Percentiles rank a stretch among this genome's conserved stretches.
These are phyloP conservation scores for Drymodes brunneopygia DNA, from an alignment of 2,113 vertebrate species.

Conservation along the genomic window DNA sequence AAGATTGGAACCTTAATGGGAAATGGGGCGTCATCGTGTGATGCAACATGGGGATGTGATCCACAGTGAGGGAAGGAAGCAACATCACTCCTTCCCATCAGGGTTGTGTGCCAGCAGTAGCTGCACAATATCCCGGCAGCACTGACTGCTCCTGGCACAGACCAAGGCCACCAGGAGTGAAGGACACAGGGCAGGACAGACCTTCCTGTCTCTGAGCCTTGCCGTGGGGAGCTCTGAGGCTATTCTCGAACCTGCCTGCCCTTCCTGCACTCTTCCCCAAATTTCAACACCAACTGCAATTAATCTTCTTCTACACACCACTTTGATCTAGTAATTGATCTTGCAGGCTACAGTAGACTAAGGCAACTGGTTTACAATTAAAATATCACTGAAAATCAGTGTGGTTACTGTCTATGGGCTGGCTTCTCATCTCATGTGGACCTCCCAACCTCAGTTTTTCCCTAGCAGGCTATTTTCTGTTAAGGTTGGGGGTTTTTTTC, in stretches of 20 bases:
- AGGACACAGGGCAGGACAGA: background rate
- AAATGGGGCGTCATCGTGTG: fast-evolving
- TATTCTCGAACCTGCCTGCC: background rate
- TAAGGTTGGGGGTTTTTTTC: background rate
- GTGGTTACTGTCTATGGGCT: background rate
- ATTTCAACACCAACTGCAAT: background rate
- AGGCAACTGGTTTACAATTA: background rate
- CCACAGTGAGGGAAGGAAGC: background rate
- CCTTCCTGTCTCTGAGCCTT: background rate
- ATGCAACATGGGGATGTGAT: background rate
- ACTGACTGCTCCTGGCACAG: background rate
- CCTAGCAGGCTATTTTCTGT: background rate
- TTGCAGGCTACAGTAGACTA: background rate
- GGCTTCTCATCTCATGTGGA: background rate
- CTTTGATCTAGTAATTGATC: background rate
- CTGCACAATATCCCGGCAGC: background rate
- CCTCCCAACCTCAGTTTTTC: background rate
- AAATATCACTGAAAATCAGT: background rate
- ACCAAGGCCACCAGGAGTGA: background rate
- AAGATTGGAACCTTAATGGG: background rate
- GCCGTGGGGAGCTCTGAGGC: background rate
- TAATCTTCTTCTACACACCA: background rate
- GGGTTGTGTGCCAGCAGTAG: background rate
- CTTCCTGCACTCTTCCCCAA: background rate
- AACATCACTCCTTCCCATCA: background rate